Conservation (phyloP, 2,888 invertebrate species). For the Steinernema carpocapsae region DNA sequence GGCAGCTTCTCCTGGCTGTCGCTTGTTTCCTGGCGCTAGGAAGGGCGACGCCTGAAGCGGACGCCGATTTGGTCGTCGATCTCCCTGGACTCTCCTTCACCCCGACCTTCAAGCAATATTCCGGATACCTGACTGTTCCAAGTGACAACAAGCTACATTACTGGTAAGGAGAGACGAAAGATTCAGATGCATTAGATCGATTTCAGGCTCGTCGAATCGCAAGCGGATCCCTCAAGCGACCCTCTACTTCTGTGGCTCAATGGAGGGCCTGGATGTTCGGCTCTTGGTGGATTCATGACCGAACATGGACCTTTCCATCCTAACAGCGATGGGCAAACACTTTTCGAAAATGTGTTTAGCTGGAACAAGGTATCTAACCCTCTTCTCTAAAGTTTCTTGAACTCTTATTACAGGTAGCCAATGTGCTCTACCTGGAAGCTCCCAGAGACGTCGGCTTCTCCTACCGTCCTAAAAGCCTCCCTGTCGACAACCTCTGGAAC, state of each 20-base stretch:
- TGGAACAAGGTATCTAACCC: slow-evolving; percentile 60
- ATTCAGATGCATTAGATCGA: background rate
- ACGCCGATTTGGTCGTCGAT: slow-evolving; percentile 21
- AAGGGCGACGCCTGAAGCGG: background rate
- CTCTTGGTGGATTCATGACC: slow-evolving; percentile 70
- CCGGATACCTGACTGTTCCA: slow-evolving; percentile 68
- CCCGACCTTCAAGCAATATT: slow-evolving; percentile 70
- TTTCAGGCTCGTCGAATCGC: slow-evolving; percentile 61
- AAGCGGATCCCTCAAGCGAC: slow-evolving; percentile 68
- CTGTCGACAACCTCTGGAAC: slow-evolving; percentile 42
- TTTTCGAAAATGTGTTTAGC: slow-evolving; percentile 65
- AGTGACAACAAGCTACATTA: slow-evolving; percentile 69
- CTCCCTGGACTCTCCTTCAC: slow-evolving; percentile 57
- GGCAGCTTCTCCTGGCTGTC: background rate
- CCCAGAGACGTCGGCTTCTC: slow-evolving; percentile 73
- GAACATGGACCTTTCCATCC: slow-evolving; percentile 71
- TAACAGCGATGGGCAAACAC: slow-evolving; percentile 63
- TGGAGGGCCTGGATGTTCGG: slow-evolving; percentile 72
- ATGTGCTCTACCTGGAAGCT: slow-evolving; percentile 72
- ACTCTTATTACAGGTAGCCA: slow-evolving; percentile 69
- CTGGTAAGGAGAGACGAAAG: slow-evolving; percentile 64
- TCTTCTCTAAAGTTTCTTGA: background rate
- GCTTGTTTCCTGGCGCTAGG: background rate
- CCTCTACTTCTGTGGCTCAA: slow-evolving; percentile 71
- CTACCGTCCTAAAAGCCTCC: slow-evolving; percentile 63